Evolutionary conservation across 2,113 vertebrate species (phyloP).

Genomic region (Xerus inauris): DNA sequence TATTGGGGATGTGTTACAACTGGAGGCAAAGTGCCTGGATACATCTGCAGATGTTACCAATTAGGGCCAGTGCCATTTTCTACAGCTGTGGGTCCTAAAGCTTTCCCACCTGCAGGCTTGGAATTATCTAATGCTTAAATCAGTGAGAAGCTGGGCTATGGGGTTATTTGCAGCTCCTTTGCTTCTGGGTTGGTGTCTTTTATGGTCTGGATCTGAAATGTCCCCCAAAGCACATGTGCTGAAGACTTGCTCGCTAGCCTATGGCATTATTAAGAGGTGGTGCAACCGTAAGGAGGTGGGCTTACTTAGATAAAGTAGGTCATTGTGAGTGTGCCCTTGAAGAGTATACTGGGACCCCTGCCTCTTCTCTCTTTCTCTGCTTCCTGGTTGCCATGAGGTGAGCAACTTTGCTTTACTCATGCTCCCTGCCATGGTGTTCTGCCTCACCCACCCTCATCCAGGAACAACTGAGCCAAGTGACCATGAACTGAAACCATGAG

Average conservation of each 20-base stretch:
- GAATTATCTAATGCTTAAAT: background rate
- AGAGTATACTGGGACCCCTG: background rate
- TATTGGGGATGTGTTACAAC: constrained; percentile 16
- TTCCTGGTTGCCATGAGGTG: background rate
- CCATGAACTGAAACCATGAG: background rate
- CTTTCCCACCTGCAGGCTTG: constrained; percentile 21
- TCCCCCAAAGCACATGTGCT: background rate
- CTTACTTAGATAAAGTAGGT: background rate
- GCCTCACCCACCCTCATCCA: background rate
- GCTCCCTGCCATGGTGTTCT: background rate
- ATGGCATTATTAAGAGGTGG: background rate
- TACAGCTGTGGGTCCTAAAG: constrained; percentile 55
- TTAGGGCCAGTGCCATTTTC: constrained; percentile 60
- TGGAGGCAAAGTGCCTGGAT: background rate
- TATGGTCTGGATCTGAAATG: background rate
- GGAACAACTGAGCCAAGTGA: background rate
- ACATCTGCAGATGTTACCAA: constrained; percentile 56
- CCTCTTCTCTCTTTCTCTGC: background rate
- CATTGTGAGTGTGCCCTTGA: background rate
- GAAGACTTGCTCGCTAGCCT: background rate
- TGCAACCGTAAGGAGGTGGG: background rate
- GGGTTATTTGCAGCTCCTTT: background rate
- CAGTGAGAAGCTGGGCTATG: background rate
- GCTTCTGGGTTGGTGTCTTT: background rate
- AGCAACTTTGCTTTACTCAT: background rate